These are phyloP conservation scores for Aplochiton taeniatus DNA, from an alignment of 2,797 vertebrate species.

Conservation along the genomic window DNA sequence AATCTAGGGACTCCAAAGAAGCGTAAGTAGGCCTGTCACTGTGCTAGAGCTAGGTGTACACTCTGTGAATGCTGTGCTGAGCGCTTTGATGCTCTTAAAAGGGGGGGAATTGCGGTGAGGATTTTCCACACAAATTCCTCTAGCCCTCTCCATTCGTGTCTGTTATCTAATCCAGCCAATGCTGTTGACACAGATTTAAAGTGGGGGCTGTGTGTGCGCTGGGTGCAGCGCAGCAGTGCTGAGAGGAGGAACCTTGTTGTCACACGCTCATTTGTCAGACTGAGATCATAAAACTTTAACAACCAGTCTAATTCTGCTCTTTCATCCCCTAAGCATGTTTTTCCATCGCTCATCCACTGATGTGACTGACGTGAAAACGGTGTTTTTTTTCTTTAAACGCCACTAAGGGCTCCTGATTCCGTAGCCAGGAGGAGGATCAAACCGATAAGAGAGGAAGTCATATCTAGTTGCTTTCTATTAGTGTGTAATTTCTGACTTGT, in stretches of 20 bases:
- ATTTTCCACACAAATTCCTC: too few species aligned
- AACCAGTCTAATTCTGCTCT: slow-evolving; percentile 13
- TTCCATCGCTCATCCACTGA: not conserved
- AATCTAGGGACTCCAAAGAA: too few species aligned
- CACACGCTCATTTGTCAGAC: slow-evolving; percentile 14
- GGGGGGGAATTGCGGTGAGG: too few species aligned
- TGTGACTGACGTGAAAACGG: not conserved
- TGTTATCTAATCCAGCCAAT: too few species aligned
- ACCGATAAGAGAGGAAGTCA: not conserved
- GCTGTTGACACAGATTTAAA: slow-evolving; percentile 1
- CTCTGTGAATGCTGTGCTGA: too few species aligned
- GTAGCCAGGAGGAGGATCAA: slow-evolving; percentile 5
- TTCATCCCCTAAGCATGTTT: slow-evolving; percentile 13
- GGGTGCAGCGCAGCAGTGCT: not conserved
- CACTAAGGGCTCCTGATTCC: not conserved
- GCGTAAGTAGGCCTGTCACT: too few species aligned
- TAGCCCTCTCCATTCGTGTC: too few species aligned
- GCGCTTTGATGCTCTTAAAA: too few species aligned
- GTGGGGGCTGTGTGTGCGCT: not conserved
- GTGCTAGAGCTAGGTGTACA: too few species aligned
- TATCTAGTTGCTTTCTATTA: not conserved
- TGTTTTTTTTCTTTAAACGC: not conserved
- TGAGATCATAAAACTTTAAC: slow-evolving; percentile 29
- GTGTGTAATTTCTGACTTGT: not conserved
- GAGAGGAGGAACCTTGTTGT: not conserved